Conservation (phyloP, 1,140 invertebrate genomes). For the Episyrphus balteatus region DNA sequence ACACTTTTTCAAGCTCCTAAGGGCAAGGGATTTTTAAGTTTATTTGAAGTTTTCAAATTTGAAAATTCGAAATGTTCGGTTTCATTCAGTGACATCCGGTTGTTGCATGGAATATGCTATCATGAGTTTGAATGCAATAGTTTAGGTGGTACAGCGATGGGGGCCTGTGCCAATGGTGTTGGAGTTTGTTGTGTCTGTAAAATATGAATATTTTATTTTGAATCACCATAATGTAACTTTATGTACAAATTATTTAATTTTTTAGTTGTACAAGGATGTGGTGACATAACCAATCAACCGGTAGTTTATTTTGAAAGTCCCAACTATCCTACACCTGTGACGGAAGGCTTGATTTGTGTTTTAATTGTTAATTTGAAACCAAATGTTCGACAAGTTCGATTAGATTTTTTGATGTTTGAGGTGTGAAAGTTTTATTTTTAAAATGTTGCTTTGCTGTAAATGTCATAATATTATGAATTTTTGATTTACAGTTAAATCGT, state of each 20-base stretch:
- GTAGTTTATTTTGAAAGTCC: slow-evolving; percentile 50
- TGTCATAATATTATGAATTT: neutral
- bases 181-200: slow-evolving; percentile 66
- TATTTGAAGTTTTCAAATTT: slow-evolving; percentile 64
- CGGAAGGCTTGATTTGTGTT: slow-evolving; percentile 43
- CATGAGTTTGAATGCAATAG: slow-evolving; percentile 51
- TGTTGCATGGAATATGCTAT: slow-evolving; percentile 50
- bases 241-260: slow-evolving; percentile 7
- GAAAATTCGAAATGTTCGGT: slow-evolving; percentile 49
- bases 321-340: slow-evolving; percentile 38
- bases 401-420: slow-evolving; percentile 60
- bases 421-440: slow-evolving; percentile 30
- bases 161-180: slow-evolving; percentile 60
- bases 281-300: slow-evolving; percentile 41
- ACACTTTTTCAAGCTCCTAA: slow-evolving; percentile 25
- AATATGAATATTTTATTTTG: neutral
- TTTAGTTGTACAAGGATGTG: slow-evolving; percentile 47
- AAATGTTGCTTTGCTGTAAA: neutral
- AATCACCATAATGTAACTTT: neutral
- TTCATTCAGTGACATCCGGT: slow-evolving; percentile 27
- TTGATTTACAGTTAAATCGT: slow-evolving; percentile 44
- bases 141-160: slow-evolving; percentile 47
- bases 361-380: slow-evolving; percentile 48
- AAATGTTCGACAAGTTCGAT: slow-evolving; percentile 50
- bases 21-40: slow-evolving; percentile 46